Conservation (phyloP, 1,140 invertebrate species). For the Apocrypta bakeri region DNA sequence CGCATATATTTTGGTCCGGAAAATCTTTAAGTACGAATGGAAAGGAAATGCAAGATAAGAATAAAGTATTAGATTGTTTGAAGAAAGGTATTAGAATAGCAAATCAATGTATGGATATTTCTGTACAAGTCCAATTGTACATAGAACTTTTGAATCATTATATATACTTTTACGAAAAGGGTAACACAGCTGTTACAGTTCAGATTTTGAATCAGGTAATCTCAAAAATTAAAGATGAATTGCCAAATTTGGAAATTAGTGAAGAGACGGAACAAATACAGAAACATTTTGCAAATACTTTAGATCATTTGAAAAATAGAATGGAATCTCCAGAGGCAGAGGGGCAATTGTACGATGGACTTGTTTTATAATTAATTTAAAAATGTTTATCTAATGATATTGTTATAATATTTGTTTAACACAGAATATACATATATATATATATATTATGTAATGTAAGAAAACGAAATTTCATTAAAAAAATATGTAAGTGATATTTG, state of each 20-base stretch:
- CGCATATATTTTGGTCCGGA: conserved; percentile 97
- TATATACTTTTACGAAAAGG: conserved; percentile 95
- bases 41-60: conserved; percentile 90
- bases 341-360: conserved; percentile 79
- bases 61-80: conserved; percentile 94
- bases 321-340: conserved; percentile 74
- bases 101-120: conserved; percentile 97
- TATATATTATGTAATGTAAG: conserved; percentile 14
- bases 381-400: conserved; percentile 9
- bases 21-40: conserved; percentile 81
- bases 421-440: conserved; percentile 20
- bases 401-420: conserved; percentile 33
- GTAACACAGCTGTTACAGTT: conserved; percentile 85
- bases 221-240: conserved; percentile 92
- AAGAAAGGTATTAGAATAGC: conserved; percentile 97
- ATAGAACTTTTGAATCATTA: conserved; percentile 96
- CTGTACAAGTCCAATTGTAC: conserved; percentile 96
- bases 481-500: too few species aligned
- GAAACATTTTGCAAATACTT: conserved; percentile 93
- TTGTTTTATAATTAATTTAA: conserved; percentile 70
- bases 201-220: conserved; percentile 91
- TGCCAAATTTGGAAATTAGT: conserved; percentile 93
- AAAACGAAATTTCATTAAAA: conserved; percentile 11
- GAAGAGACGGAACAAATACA: conserved; percentile 97
- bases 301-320: conserved; percentile 82